A percentile compares a stretch with the other conserved stretches of the same genome.
phyloP scores from a whole-genome alignment of 2,797 vertebrate genomes.

The Acipenser ruthenus region DNA sequence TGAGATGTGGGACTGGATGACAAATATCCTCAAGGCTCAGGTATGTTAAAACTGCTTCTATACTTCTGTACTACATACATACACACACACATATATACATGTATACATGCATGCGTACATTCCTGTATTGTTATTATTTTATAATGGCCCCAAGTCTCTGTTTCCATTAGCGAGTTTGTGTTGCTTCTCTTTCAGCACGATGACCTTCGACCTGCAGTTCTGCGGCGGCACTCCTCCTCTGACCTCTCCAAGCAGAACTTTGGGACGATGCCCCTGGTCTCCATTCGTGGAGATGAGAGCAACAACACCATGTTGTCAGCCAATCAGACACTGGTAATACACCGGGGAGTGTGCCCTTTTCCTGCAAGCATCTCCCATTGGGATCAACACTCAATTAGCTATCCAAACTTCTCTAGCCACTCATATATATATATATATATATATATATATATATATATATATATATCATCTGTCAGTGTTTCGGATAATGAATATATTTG shows the following conservation, averaged over 20 bases:
- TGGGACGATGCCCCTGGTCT: slow-evolving; percentile 89
- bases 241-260: slow-evolving; percentile 91
- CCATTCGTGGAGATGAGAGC: slow-evolving; percentile 83
- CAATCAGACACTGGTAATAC: slow-evolving; percentile 85
- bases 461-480: too few species aligned
- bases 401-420: too few species aligned
- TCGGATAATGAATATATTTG: too few species aligned
- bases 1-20: slow-evolving; percentile 93
- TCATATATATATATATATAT: too few species aligned
- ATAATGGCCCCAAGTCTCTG: too few species aligned
- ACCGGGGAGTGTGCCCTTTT: slow-evolving; percentile 16
- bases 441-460: too few species aligned
- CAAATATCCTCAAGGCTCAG: slow-evolving; percentile 86
- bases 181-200: slow-evolving; percentile 60
- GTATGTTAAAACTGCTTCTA: slow-evolving; percentile 37
- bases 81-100: too few species aligned
- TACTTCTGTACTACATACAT: too few species aligned
- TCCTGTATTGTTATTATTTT: too few species aligned
- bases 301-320: slow-evolving; percentile 83
- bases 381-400: neutral
- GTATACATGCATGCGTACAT: too few species aligned
- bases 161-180: too few species aligned
- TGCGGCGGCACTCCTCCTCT: slow-evolving; percentile 81
- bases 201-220: slow-evolving; percentile 65
- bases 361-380: neutral